Conservation (phyloP, 2,888 invertebrate genomes). For the Chamaedrilus cognettii region DNA sequence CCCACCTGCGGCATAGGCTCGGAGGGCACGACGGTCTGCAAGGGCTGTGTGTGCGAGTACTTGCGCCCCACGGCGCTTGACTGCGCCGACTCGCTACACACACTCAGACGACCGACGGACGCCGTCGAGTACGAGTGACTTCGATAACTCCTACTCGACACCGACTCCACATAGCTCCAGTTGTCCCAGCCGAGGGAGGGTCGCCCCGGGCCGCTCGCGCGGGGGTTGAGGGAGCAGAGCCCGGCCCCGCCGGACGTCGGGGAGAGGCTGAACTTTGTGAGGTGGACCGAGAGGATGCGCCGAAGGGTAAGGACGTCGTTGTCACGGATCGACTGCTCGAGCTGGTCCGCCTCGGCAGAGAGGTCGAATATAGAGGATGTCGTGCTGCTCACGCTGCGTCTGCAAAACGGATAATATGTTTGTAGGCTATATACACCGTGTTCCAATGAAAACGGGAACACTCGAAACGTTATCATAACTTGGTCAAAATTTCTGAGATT, state of each 20-base stretch:
- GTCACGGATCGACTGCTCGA: conserved; percentile 63
- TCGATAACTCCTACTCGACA: conserved; percentile 21
- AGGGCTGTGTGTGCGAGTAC: conserved; percentile 22
- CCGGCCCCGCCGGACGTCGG: neutral
- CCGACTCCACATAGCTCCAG: conserved; percentile 21
- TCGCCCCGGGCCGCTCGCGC: neutral
- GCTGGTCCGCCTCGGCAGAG: conserved; percentile 61
- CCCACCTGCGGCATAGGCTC: neutral
- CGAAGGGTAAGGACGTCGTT: conserved; percentile 63
- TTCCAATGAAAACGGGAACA: too few species aligned
- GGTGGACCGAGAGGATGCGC: conserved; percentile 4
- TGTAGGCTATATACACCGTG: too few species aligned
- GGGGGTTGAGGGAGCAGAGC: too few species aligned
- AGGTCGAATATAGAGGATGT: conserved; percentile 62
- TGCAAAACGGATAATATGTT: conserved; percentile 13
- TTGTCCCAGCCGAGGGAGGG: conserved; percentile 13
- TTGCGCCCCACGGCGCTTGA: conserved; percentile 11
- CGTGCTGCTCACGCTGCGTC: conserved; percentile 53
- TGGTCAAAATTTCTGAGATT: too few species aligned
- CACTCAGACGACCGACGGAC: conserved; percentile 24
- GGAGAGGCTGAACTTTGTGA: conserved; percentile 12
- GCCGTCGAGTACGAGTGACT: conserved; percentile 24
- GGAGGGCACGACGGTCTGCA: too few species aligned
- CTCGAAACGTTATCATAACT: too few species aligned
- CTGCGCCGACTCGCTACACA: conserved; percentile 10